Conservation (phyloP, 2,888 invertebrate species). For the Polyommatus icarus region DNA sequence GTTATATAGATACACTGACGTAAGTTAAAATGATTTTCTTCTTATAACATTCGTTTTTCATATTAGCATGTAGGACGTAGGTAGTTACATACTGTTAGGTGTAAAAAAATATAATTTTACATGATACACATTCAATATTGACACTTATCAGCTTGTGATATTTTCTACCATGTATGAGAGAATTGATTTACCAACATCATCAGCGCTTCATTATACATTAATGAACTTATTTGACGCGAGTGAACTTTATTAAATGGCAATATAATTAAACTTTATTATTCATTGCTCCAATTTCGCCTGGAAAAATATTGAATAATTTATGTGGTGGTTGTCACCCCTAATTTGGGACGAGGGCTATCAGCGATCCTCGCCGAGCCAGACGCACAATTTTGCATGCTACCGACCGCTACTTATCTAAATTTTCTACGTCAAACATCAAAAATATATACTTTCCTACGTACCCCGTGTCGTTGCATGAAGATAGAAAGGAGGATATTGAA, state of each 20-base stretch:
- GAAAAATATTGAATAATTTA: constrained; percentile 34
- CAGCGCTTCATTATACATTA: neutral
- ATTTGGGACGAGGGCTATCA: constrained; percentile 51
- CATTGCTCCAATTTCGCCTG: constrained; percentile 29
- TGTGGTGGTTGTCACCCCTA: constrained; percentile 54
- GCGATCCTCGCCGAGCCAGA: constrained; percentile 64
- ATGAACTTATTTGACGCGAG: neutral
- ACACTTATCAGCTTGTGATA: neutral
- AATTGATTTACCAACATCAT: neutral
- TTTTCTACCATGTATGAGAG: neutral
- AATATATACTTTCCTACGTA: neutral
- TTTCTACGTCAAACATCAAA: constrained; percentile 18
- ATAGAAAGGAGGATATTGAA: neutral
- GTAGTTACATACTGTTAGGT: too few species aligned
- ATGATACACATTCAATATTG: too few species aligned
- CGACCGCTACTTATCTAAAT: constrained; percentile 51
- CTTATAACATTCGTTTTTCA: too few species aligned
- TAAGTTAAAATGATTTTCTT: too few species aligned
- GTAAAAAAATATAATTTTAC: too few species aligned
- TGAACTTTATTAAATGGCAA: constrained; percentile 16
- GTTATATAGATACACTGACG: neutral
- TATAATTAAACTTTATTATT: constrained; percentile 22
- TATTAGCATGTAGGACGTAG: too few species aligned
- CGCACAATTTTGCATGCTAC: constrained; percentile 72
- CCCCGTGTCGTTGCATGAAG: neutral